Base-by-base conservation (phyloP, 2,797 vertebrate genomes). In the Clarias laeviceps region DNA sequence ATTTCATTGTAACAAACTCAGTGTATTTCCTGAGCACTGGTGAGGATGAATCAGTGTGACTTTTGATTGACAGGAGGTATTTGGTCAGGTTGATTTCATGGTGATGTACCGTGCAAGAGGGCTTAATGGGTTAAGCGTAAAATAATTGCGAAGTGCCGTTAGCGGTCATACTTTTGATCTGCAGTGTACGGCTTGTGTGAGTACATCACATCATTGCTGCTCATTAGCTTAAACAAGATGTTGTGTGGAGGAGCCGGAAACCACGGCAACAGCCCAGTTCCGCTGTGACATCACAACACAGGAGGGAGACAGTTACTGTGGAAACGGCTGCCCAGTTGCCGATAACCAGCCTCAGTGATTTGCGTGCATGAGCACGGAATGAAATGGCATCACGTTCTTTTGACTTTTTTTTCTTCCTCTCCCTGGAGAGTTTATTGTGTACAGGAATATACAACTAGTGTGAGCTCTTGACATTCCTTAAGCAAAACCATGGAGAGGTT, bases 191-290 rank as follows among this genome's bases (percentile, higher is more conserved):
- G 0, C 3, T n/a, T 65, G 32, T 61, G n/a, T 76, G 61, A 27
- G 50, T 56, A 17, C 15, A 34, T 83, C 57, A 62, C 79, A 82
- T 83, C 78, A 69, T 78, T 79, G 84, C 40, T 66, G 65, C 82
- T 68, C 69, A 82, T 85, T 84, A 83, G 77, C 79, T 80, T 76
- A 81, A 83, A 72, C 68, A 62, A 56, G 40, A 56, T 66, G 57
- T 86, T 57, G 66, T 80, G 27, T 54, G 64, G 79, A 87, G 37
- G 66, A 74, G 85, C 80, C 68, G 84, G 87, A 90, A 90, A 88
- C 89, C 89, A 90, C 82, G 82, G 89, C 89, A 90, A 90, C 89
- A 86, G 84, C 86, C 77, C 82, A 34, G 50, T 80, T 84, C 77
- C 82, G 72, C 82, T 82, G 82, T 90, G 89, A 90, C 86, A 87